phyloP scores from a whole-genome alignment of 2,888 invertebrate genomes.

The Masnerella sp. region DNA sequence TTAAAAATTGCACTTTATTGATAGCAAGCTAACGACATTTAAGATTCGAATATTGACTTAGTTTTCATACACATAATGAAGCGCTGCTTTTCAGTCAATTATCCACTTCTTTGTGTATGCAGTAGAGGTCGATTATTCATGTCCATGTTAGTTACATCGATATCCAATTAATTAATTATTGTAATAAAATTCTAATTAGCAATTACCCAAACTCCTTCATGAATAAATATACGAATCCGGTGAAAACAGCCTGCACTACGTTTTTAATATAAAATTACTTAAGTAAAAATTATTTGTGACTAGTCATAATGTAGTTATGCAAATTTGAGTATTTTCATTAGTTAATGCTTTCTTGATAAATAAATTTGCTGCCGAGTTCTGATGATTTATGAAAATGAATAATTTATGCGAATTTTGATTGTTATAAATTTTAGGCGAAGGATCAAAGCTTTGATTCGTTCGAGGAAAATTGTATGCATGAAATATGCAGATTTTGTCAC shows the following conservation, averaged over 20 bases:
- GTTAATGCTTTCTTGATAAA: no score
- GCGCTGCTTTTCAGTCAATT: background rate
- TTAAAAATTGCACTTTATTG: no score
- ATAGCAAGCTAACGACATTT: no score
- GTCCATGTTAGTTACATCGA: background rate
- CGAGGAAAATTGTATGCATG: background rate
- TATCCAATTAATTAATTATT: background rate
- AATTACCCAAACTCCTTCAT: background rate
- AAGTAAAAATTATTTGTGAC: no score
- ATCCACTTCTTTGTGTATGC: background rate
- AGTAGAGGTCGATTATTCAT: background rate
- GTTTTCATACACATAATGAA: background rate
- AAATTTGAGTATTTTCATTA: no score
- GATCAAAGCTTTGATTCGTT: background rate
- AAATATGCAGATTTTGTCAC: background rate
- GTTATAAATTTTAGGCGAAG: background rate
- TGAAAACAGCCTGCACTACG: no score
- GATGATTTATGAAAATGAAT: background rate
- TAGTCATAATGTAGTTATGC: no score
- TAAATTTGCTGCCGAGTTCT: no score
- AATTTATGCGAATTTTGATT: background rate
- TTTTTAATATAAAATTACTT: no score
- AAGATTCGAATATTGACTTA: no score
- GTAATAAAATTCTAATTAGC: background rate
- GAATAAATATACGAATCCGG: no score